Evolutionary conservation across 2,888 invertebrate species (phyloP), one percentile per base, ranked within the genome.

Genomic region (Leptogaster cylindrica): DNA sequence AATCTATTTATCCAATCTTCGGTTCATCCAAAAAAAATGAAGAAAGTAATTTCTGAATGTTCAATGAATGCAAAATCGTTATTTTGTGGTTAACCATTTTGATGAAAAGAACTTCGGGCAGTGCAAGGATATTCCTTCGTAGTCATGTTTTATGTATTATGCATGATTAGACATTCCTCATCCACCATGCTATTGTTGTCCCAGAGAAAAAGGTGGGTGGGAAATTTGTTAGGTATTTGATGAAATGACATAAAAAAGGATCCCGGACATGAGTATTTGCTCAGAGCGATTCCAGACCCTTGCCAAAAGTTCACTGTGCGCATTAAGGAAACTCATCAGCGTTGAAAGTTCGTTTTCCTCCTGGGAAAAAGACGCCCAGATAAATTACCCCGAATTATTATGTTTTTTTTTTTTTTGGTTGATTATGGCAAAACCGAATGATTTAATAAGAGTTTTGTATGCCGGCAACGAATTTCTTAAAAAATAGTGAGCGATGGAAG

Each of bases 1-100:
- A 12, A 46, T 46, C 46, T 46, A 25, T 46, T 46, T 46, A 46
- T 46, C 23, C 46, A 46, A 25, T 46, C n/a, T n/a, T n/a, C n/a
- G n/a, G n/a, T n/a, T n/a, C n/a, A n/a, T n/a, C 25, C 46, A 23
- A 12, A 46, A 46, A 20, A 16, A 20, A 20, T 25, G n/a, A 23
- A 46, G 46, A 25, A 46, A 25, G 46, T 46, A 25, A 23, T 36
- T 39, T 18, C 31, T 20, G 23, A 55, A 33, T 55, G 55, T 36
- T 36, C 55, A 55, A 55, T 55, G 55, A 55, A 55, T 55, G 39
- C 55, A 55, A 55, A 55, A 36, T 55, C 55, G 36, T 20, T 36
- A 52, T 33, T 33, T 52, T 16, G 27, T n/a, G 52, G 52, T 31
- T 31, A n/a, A 18, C 52, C 10, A 33, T 52, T 52, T 18, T 33